Percentiles rank a stretch among this genome's conserved stretches.
Conservation (phyloP, 2,888 invertebrate genomes). For the Salpingus planirostris region DNA sequence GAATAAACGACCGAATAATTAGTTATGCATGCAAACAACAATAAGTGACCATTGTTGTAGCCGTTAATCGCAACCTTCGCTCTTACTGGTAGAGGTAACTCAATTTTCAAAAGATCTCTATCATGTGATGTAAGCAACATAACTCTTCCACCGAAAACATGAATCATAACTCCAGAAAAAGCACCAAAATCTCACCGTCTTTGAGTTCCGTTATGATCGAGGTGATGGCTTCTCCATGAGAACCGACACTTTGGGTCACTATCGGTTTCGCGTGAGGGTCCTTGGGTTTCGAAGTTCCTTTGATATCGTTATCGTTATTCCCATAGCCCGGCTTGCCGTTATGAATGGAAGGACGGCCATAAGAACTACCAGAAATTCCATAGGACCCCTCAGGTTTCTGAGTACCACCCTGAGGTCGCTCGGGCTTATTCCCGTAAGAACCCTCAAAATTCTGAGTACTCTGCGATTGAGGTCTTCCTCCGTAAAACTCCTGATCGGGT, state of each 20-base stretch:
- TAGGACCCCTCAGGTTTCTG: too few relatives aligned
- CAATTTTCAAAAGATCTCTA: constrained; percentile 17
- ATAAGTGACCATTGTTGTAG: constrained; percentile 25
- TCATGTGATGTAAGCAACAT: constrained; percentile 20
- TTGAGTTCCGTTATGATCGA: constrained; percentile 31
- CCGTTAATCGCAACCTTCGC: constrained; percentile 17
- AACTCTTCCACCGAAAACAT: neutral
- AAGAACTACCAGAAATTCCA: too few relatives aligned
- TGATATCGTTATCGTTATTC: too few relatives aligned
- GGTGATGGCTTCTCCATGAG: constrained; percentile 34
- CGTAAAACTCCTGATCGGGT: too few relatives aligned
- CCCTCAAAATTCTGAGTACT: too few relatives aligned
- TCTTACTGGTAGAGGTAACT: too few relatives aligned
- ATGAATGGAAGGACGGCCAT: too few relatives aligned
- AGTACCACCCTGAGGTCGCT: too few relatives aligned
- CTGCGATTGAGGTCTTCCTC: too few relatives aligned
- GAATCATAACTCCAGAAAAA: neutral
- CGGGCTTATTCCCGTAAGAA: too few relatives aligned
- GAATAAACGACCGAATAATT: constrained; percentile 17
- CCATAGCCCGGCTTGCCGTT: too few relatives aligned
- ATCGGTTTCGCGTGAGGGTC: constrained; percentile 21
- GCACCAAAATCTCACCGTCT: constrained; percentile 26
- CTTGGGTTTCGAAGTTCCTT: constrained; percentile 5
- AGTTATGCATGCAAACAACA: constrained; percentile 28
- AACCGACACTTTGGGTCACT: constrained; percentile 29